phyloP scores from a whole-genome alignment of 2,113 vertebrate species.

The Cyanoderma ruficeps region DNA sequence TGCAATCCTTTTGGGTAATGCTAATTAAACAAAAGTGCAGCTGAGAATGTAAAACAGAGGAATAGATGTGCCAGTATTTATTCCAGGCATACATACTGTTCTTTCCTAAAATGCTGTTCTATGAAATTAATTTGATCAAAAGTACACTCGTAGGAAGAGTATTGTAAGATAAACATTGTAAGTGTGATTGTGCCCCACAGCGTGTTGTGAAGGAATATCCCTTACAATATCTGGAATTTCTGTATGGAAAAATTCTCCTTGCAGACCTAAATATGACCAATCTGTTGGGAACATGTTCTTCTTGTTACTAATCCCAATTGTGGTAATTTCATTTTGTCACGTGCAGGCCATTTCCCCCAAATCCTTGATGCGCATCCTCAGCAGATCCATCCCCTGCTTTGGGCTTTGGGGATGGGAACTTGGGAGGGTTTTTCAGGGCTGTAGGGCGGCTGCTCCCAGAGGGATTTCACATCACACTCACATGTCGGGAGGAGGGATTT shows the following conservation, averaged over 20 bases:
- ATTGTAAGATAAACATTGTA: neutral
- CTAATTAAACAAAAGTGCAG: conserved; percentile 10
- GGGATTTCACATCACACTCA: neutral
- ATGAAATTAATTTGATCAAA: neutral
- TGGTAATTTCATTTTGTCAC: neutral
- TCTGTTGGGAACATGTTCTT: neutral
- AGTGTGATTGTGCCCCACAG: neutral
- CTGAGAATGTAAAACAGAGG: neutral
- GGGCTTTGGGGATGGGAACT: neutral
- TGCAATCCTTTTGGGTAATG: neutral
- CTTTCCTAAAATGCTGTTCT: neutral
- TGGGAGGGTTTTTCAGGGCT: neutral
- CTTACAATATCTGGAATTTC: neutral
- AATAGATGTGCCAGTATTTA: neutral
- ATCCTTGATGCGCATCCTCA: neutral
- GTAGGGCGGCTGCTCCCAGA: neutral
- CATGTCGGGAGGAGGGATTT: neutral
- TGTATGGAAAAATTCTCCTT: neutral
- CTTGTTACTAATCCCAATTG: neutral
- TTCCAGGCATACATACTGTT: neutral
- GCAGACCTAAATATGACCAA: neutral
- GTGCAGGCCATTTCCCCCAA: neutral
- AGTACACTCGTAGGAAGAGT: neutral
- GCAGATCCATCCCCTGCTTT: neutral
- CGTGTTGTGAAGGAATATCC: neutral